Conservation (phyloP, 2,888 invertebrate species). For the Drosophila cognata region DNA sequence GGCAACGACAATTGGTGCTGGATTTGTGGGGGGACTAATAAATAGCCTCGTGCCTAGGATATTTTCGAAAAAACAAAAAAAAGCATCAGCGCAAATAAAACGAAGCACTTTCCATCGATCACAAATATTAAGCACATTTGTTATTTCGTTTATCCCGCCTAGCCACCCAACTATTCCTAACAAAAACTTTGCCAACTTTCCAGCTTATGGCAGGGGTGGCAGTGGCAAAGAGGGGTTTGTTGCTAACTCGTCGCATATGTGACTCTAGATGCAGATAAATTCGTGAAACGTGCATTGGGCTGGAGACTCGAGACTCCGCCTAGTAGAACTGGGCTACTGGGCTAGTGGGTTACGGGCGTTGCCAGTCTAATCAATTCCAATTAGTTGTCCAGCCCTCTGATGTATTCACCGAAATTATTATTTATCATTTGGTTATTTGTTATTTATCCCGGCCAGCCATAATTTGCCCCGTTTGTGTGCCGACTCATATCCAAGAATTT, state of each 20-base stretch:
- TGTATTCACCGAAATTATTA: slow-evolving; percentile 85
- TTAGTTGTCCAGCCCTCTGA: slow-evolving; percentile 84
- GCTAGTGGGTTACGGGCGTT: slow-evolving; percentile 26
- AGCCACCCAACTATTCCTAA: slow-evolving; percentile 40
- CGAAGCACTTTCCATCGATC: slow-evolving; percentile 82
- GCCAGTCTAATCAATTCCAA: slow-evolving; percentile 85
- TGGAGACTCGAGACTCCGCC: slow-evolving; percentile 2
- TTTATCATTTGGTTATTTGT: slow-evolving; percentile 84
- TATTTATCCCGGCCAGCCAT: slow-evolving; percentile 66
- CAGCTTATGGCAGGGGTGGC: slow-evolving; percentile 9
- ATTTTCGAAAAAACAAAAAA: slow-evolving; percentile 23
- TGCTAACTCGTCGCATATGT: slow-evolving; percentile 74
- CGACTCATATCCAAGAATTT: slow-evolving; percentile 13
- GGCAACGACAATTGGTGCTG: slow-evolving; percentile 3
- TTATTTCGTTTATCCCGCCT: slow-evolving; percentile 55
- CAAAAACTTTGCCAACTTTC: slow-evolving; percentile 52
- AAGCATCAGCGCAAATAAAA: slow-evolving; percentile 61
- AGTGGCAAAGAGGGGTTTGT: background rate
- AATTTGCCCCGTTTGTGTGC: slow-evolving; percentile 28
- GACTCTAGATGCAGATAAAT: slow-evolving; percentile 82
- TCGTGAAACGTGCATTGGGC: slow-evolving; percentile 78
- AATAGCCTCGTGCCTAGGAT: slow-evolving; percentile 50
- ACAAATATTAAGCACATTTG: slow-evolving; percentile 83
- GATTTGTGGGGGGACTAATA: slow-evolving; percentile 40
- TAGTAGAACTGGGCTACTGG: background rate